Evolutionary conservation across 2,888 invertebrate species (phyloP).

Genomic region (Omphaloscelis lunosa): DNA sequence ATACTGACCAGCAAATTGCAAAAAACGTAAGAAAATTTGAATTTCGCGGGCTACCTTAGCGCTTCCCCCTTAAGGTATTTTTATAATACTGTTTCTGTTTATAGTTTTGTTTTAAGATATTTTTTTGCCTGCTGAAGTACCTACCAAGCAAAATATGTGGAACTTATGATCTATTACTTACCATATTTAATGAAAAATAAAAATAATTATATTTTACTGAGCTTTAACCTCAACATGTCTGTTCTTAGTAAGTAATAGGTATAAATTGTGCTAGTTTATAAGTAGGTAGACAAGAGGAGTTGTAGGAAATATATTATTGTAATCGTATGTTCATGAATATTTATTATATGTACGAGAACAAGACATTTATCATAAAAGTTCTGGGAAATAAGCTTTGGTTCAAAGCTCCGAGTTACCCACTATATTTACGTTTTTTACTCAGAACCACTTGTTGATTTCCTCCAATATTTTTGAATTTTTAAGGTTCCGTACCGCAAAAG

Average conservation of each 20-base stretch:
- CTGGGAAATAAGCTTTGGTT: constrained; percentile 46
- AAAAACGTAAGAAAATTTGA: too few relatives aligned
- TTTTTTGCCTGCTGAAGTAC: too few relatives aligned
- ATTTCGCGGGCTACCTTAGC: too few relatives aligned
- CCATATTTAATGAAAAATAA: too few relatives aligned
- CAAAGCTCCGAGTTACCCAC: constrained; percentile 7
- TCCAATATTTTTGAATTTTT: background rate
- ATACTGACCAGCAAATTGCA: too few relatives aligned
- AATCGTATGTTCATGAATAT: constrained; percentile 46
- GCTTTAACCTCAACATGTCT: constrained; percentile 6
- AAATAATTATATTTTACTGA: background rate
- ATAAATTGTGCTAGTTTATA: constrained; percentile 15
- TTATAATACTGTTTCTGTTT: too few relatives aligned
- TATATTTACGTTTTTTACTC: background rate
- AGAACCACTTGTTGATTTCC: background rate
- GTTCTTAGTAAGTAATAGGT: constrained; percentile 4
- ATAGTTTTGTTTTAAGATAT: too few relatives aligned
- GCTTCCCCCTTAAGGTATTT: too few relatives aligned
- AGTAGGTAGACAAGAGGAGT: constrained; percentile 1
- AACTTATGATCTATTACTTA: background rate
- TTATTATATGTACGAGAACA: constrained; percentile 34
- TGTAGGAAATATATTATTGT: constrained; percentile 20
- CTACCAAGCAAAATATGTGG: background rate
- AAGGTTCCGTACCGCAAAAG: too few relatives aligned
- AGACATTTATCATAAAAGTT: constrained; percentile 51